Evolutionary conservation across 2,113 vertebrate genomes (phyloP), one percentile per base, ranked within the genome.

Genomic region (Nycticorax nycticorax): DNA sequence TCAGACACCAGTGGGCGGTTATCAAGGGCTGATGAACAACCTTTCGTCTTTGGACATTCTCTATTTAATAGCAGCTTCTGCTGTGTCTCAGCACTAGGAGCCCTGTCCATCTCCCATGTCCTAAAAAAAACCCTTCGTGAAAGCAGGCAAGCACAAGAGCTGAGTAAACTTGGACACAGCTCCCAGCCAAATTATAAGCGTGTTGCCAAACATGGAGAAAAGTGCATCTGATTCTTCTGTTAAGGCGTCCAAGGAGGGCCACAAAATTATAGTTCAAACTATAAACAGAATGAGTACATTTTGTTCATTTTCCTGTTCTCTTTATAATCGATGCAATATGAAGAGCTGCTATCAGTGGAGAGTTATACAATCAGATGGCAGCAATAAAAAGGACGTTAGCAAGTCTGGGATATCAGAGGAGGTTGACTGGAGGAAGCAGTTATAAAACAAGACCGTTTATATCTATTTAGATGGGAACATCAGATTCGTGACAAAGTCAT

Each of bases 221-320:
- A 97, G 78, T 92, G 85, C 83, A 82, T 97, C 96, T 96, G 88
- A 92, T 71, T 97, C 95, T 93, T 86, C 94, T 93, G 43, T 90
- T 62, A 2, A 95, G 67, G 77, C 95, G 76, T 96, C 97, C 97
- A 96, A 97, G 96, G 88, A 88, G 93, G 86, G 97, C 96, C 90
- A 69, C 97, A 97, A 96, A 96, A 97, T 97, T 97, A 96, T 90
- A 97, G 96, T 78, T 96, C 89, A 63, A 96, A 93, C 81, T 95
- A 96, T 93, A 97, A 97, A 93, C 97, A 97, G 93, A 95, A 89
- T 62, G 95, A 97, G 97, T 86, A 97, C 97, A 97, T 63, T 96
- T 96, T 97, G 97, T 98, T 97, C 97, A 77, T 96, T 95, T 94
- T 95, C 95, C 93, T 95, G 84, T 91, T 96, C 91, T 87, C 92